These are phyloP conservation scores for Ligdia adustata DNA, from an alignment of 2,888 invertebrate species.

Conservation along the genomic window DNA sequence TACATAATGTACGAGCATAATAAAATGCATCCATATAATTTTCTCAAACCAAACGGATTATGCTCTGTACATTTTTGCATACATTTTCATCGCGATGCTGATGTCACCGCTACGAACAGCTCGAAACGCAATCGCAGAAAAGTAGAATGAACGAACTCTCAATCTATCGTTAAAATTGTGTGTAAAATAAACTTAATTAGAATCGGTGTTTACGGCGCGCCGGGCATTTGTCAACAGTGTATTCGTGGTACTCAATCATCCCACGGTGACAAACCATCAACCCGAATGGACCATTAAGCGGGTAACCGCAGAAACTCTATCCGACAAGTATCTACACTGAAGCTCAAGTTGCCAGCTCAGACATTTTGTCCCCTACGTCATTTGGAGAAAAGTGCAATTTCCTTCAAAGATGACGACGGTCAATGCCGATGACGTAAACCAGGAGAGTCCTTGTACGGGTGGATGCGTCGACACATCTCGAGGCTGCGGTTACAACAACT, in stretches of 20 bases:
- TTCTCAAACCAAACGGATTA: conserved; percentile 20
- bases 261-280: conserved; percentile 39
- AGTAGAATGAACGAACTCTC: neutral
- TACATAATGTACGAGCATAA: conserved; percentile 2
- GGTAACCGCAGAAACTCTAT: conserved; percentile 39
- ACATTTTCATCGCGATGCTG: conserved; percentile 40
- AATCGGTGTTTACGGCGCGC: conserved; percentile 16
- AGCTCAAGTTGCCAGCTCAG: too few species aligned
- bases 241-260: conserved; percentile 31
- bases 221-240: conserved; percentile 34
- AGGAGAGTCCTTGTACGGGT: conserved; percentile 74
- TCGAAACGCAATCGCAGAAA: neutral
- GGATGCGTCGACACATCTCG: conserved; percentile 71
- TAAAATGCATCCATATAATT: conserved; percentile 5
- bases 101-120: conserved; percentile 44
- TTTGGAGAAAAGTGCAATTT: conserved; percentile 46
- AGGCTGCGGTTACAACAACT: conserved; percentile 76
- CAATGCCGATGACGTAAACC: conserved; percentile 62
- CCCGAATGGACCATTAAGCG: conserved; percentile 22
- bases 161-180: conserved; percentile 23
- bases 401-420: conserved; percentile 42
- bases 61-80: conserved; percentile 7
- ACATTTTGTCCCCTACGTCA: conserved; percentile 41
- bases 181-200: conserved; percentile 19
- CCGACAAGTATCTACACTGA: conserved; percentile 1